Evolutionary conservation across 2,888 invertebrate genomes (phyloP), one percentile per base, ranked within the genome.

Genomic region (Drosophila limbata): DNA sequence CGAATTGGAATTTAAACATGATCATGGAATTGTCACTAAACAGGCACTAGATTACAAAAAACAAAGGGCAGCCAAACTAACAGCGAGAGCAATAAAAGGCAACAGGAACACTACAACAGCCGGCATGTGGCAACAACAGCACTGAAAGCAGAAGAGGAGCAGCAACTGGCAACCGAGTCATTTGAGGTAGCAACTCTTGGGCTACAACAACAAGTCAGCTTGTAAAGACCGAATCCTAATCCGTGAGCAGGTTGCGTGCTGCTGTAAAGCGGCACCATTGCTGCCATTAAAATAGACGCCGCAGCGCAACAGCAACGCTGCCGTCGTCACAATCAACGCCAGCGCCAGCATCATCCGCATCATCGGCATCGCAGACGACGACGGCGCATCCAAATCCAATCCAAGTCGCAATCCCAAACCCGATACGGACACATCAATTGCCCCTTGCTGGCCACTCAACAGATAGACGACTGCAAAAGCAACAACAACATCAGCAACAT

Each of bases 211-310:
- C 17, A 25, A 53, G 15, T 48, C 64, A 57, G 55, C 59, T 52
- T 50, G 69, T 47, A 13, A 55, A 67, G 28, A 73, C 33, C 50
- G 70, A 67, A 53, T 45, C 75, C 50, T 73, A 67, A 53, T 45
- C 75, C 70, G 66, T 68, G 62, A 69, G 71, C 59, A 77, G 75
- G 79, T 77, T 81, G 89, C 69, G 85, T 86, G 85, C 85, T 86
- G 85, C 89, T 86, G 66, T 77, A 87, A 89, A 89, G 85, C 85
- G 84, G 87, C 87, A 87, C 90, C 86, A 88, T 89, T 75, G 90
- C 88, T 86, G 86, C 90, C 87, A 86, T 89, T 87, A 89, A 84
- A 89, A 88, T 84, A 88, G 88, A 87, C 90, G 88, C 89, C 75
- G 85, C 88, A 83, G 83, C 85, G 88, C 89, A 86, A 84, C 88